Evolutionary conservation across 35 echinoderm and acorn worm species (phyloP).

Genomic region (Apostichopus parvimensis): DNA sequence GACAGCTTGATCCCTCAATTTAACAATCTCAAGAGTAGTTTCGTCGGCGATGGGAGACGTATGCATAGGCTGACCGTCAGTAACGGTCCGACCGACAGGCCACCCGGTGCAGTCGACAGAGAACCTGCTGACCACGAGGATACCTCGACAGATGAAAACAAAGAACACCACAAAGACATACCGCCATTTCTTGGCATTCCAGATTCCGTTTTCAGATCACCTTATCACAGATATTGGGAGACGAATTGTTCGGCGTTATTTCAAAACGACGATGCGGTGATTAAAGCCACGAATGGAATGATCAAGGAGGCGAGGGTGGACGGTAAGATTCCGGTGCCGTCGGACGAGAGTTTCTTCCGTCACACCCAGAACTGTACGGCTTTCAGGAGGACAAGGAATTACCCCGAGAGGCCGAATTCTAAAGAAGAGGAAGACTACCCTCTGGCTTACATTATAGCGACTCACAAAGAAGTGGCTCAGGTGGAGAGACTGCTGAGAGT

Average conservation of each 20-base stretch:
- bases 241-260: slow-evolving; percentile 15
- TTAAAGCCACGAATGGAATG: background rate
- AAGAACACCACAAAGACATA: background rate
- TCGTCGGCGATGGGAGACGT: background rate
- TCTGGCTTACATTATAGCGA: slow-evolving; percentile 66
- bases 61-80: background rate
- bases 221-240: slow-evolving; percentile 13
- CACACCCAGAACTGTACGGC: slow-evolving; percentile 38
- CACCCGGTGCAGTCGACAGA: background rate
- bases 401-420: slow-evolving; percentile 40
- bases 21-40: background rate
- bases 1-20: background rate
- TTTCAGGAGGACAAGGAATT: slow-evolving; percentile 4
- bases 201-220: background rate
- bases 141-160: too few species aligned
- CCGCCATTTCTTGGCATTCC: background rate
- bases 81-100: background rate
- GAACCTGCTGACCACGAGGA: too few species aligned
- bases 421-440: slow-evolving; percentile 62
- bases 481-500: slow-evolving; percentile 60
- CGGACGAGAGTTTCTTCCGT: slow-evolving; percentile 2
- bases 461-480: slow-evolving; percentile 57
- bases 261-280: background rate
- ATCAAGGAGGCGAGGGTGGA: background rate
- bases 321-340: background rate